phyloP scores from a whole-genome alignment of 1,140 invertebrate species.

The Maniola jurtina region DNA sequence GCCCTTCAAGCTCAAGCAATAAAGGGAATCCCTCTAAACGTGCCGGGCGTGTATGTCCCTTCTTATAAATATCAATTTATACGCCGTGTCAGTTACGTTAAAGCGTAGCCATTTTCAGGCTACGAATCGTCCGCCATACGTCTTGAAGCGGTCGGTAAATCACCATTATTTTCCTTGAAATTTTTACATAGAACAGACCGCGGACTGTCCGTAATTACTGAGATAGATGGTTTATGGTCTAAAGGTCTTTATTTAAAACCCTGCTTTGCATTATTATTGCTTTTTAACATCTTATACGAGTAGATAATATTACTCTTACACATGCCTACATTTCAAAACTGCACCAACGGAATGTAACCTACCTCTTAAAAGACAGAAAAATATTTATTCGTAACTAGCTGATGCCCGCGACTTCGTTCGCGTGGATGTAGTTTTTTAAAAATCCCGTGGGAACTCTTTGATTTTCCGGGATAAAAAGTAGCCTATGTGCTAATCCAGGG shows the following conservation, averaged over 20 bases:
- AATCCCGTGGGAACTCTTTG: too few species aligned
- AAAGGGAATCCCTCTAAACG: constrained; percentile 76
- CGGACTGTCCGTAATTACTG: constrained; percentile 31
- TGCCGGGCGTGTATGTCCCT: constrained; percentile 62
- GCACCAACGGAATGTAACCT: too few species aligned
- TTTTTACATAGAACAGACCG: constrained; percentile 53
- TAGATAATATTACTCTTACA: too few species aligned
- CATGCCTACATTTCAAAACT: too few species aligned
- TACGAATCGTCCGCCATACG: constrained; percentile 58
- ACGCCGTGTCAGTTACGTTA: constrained; percentile 64
- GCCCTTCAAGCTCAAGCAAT: constrained; percentile 60
- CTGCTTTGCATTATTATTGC: constrained; percentile 30
- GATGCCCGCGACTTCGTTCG: too few species aligned
- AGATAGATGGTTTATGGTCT: constrained; percentile 28
- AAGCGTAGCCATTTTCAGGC: constrained; percentile 63
- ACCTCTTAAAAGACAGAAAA: too few species aligned
- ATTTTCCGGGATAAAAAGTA: too few species aligned
- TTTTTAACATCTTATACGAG: constrained; percentile 7
- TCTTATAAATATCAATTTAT: constrained; percentile 79
- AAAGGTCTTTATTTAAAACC: constrained; percentile 27
- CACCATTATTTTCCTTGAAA: constrained; percentile 60
- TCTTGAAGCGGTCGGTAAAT: constrained; percentile 49
- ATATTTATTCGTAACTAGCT: too few species aligned
- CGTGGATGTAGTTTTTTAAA: too few species aligned
- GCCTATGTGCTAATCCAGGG: too few species aligned